phyloP scores from a whole-genome alignment of 2,113 vertebrate species.

The Miniopterus natalensis region DNA sequence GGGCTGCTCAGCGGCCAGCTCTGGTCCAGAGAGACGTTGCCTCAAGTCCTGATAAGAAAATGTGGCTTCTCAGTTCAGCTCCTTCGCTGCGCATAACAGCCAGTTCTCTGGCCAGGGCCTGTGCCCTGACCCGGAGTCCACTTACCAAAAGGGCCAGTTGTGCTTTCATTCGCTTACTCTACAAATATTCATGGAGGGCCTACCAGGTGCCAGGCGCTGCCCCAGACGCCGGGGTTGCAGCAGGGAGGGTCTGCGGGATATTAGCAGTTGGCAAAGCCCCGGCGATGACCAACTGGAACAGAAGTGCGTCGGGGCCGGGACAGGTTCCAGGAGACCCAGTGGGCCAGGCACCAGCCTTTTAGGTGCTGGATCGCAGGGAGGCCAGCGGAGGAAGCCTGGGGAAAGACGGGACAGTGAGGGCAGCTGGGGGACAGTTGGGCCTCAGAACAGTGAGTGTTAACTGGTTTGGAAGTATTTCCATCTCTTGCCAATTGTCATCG shows the following conservation, averaged over 20 bases:
- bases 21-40: background rate
- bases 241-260: background rate
- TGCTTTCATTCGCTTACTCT: background rate
- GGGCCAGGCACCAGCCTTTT: background rate
- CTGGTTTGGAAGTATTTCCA: background rate
- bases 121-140: background rate
- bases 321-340: rapidly evolving
- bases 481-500: background rate
- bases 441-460: background rate
- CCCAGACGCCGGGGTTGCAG: no score
- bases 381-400: background rate
- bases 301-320: no score
- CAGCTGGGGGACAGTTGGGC: background rate
- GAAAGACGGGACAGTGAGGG: background rate
- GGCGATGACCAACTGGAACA: background rate
- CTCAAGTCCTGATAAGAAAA: background rate
- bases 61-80: rapidly evolving
- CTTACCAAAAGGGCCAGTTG: background rate
- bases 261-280: background rate
- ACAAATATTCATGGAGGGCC: background rate
- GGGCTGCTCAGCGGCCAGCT: rapidly evolving
- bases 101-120: background rate
- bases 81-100: background rate
- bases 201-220: background rate
- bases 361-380: background rate